A percentile compares a stretch with the other conserved stretches of the same genome.
Conservation (phyloP, 2,113 vertebrate species). For the Mormyrus iriodes region DNA sequence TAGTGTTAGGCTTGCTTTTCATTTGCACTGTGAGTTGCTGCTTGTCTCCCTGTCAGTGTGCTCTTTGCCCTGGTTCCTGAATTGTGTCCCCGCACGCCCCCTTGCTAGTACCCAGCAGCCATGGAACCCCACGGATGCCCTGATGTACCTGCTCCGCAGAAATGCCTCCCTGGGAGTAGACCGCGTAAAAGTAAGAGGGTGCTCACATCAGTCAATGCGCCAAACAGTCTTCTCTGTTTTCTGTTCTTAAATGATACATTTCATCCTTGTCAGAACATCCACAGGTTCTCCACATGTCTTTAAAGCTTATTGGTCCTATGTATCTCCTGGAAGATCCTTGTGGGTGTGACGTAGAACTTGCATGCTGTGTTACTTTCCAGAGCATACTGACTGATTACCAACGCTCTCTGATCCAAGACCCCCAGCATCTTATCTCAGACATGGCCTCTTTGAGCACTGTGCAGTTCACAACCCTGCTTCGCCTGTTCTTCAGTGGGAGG, state of each 20-base stretch:
- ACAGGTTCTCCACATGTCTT: neutral
- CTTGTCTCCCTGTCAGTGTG: neutral
- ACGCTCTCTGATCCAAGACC: constrained; percentile 52
- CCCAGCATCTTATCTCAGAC: constrained; percentile 55
- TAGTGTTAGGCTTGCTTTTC: neutral
- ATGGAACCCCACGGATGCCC: constrained; percentile 23
- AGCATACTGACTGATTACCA: constrained; percentile 54
- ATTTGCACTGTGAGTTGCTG: neutral
- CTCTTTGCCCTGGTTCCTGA: neutral
- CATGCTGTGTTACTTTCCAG: constrained; percentile 40
- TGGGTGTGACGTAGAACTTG: neutral
- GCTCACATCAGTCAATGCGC: neutral
- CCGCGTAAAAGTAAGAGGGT: constrained; percentile 14
- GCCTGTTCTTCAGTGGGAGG: constrained; percentile 54
- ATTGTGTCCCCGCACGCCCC: neutral
- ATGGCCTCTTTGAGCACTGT: constrained; percentile 51
- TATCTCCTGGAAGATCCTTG: neutral
- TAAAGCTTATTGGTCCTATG: neutral
- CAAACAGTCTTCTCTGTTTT: neutral
- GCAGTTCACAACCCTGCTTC: constrained; percentile 61
- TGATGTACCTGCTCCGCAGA: constrained; percentile 23
- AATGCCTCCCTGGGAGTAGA: constrained; percentile 20
- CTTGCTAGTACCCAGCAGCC: constrained; percentile 17
- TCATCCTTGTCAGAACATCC: neutral
- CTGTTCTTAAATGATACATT: neutral